Evolutionary conservation across 2,113 vertebrate species (phyloP).

Genomic region (pig (Sus scrofa)): T2T-Sscrofa CM000816.6:67991001-67991500

Average conservation of each 20-base stretch:
- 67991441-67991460: conserved; percentile 61
- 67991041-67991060: background rate
- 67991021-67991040: background rate
- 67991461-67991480: conserved; percentile 54
- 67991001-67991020: background rate
- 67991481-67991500: background rate
- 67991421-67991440: background rate
- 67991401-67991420: background rate
- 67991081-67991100: background rate
- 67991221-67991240: background rate
- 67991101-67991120: background rate
- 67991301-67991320: background rate
- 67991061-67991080: background rate
- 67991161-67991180: background rate
- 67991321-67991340: background rate
- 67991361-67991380: background rate
- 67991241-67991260: background rate
- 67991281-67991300: background rate
- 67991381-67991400: background rate
- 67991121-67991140: background rate
- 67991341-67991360: background rate
- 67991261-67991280: background rate
- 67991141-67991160: background rate
- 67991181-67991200: background rate
- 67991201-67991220: background rate